phyloP scores from a whole-genome alignment of 2,797 vertebrate genomes.

The Holocentrus rufus region DNA sequence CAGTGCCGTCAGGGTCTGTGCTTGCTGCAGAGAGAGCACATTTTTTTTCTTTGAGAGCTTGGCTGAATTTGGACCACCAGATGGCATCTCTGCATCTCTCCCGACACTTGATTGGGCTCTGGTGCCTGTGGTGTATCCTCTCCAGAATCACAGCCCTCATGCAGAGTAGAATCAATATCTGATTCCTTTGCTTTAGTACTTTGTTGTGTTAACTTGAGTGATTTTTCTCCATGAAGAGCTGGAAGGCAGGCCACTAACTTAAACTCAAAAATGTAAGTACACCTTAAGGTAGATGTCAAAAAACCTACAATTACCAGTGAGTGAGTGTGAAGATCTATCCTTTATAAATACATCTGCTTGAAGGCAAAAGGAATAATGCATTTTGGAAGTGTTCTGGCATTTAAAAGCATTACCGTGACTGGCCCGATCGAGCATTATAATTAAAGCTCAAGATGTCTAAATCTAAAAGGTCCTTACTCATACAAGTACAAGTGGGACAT shows the following conservation, averaged over 20 bases:
- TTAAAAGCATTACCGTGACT: no score
- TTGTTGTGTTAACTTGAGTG: slow-evolving; percentile 33
- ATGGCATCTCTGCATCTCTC: slow-evolving; percentile 79
- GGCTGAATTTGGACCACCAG: slow-evolving; percentile 77
- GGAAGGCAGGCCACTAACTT: not conserved
- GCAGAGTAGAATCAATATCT: slow-evolving; percentile 72
- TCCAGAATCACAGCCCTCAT: slow-evolving; percentile 58
- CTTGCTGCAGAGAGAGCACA: slow-evolving; percentile 61
- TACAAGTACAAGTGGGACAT: no score
- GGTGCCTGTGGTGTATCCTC: slow-evolving; percentile 70
- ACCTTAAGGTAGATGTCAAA: no score
- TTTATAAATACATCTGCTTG: not conserved
- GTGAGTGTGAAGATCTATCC: not conserved
- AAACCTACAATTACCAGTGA: not conserved
- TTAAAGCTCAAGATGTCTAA: no score
- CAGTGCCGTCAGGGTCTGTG: slow-evolving; percentile 48
- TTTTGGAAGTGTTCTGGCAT: no score
- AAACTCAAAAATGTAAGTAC: no score
- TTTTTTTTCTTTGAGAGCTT: slow-evolving; percentile 70
- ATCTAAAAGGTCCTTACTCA: no score
- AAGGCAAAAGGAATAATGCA: not conserved
- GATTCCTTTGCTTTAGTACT: slow-evolving; percentile 61
- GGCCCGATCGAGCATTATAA: no score
- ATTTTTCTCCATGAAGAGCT: slow-evolving; percentile 24
- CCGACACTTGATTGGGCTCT: slow-evolving; percentile 71